Evolutionary conservation across 1,140 invertebrate species (phyloP).

Genomic region (Ceratina australensis): DNA sequence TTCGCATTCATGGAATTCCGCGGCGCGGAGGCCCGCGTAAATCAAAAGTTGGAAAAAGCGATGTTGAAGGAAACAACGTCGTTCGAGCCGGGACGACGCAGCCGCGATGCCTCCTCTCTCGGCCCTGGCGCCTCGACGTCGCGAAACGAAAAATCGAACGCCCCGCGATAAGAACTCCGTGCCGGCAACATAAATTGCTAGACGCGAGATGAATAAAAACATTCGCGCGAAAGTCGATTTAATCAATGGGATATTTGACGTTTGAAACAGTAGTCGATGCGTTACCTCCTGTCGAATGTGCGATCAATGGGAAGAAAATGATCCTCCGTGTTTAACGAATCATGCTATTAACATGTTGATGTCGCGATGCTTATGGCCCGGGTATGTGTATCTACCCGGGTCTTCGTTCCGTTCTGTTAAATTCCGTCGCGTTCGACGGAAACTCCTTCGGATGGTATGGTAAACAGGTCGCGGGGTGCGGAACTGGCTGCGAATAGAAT

Average conservation of each 20-base stretch:
- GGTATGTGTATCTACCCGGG: background rate
- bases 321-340: no score
- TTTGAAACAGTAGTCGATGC: no score
- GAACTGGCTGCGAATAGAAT: conserved; percentile 2
- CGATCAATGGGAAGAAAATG: no score
- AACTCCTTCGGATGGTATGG: conserved; percentile 23
- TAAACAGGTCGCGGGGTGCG: conserved; percentile 1
- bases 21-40: conserved; percentile 50
- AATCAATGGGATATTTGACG: no score
- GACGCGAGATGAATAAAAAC: no score
- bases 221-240: no score
- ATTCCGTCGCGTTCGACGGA: background rate
- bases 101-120: background rate
- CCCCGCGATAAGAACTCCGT: background rate
- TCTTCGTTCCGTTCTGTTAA: background rate
- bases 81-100: conserved; percentile 1
- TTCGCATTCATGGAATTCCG: conserved; percentile 64
- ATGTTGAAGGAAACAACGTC: conserved; percentile 1
- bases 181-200: background rate
- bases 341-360: no score
- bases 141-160: background rate
- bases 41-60: conserved; percentile 60
- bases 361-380: no score
- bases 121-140: background rate
- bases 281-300: no score